These are phyloP conservation scores for Prosopocoilus inquinatus DNA, from an alignment of 2,888 invertebrate genomes.

Conservation along the genomic window DNA sequence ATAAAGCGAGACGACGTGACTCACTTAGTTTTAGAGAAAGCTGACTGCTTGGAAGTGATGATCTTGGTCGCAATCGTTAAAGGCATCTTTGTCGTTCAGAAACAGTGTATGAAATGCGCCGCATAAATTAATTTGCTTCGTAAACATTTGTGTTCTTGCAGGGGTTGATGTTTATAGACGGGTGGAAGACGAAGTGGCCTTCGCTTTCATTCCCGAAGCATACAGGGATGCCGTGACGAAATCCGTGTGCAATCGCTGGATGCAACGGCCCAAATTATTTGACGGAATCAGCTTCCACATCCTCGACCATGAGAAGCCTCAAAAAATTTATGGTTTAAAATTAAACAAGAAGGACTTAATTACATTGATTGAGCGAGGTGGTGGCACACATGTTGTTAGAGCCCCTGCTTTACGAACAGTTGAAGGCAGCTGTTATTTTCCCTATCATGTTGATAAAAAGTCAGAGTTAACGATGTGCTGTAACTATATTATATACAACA, in stretches of 20 bases:
- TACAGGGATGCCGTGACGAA: slow-evolving; percentile 10
- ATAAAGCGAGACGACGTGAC: slow-evolving; percentile 29
- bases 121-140: neutral
- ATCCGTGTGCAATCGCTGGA: slow-evolving; percentile 34
- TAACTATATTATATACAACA: slow-evolving; percentile 39
- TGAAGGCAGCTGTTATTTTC: slow-evolving; percentile 17
- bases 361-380: slow-evolving; percentile 34
- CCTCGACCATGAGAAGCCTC: slow-evolving; percentile 23
- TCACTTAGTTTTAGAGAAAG: slow-evolving; percentile 36
- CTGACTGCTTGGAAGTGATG: slow-evolving; percentile 27
- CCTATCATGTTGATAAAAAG: slow-evolving; percentile 21
- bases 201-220: slow-evolving; percentile 10
- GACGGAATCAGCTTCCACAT: slow-evolving; percentile 40
- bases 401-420: slow-evolving; percentile 34
- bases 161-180: slow-evolving; percentile 31
- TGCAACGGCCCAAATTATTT: slow-evolving; percentile 40
- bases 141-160: slow-evolving; percentile 11
- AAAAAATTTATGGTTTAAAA: slow-evolving; percentile 27
- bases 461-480: slow-evolving; percentile 25
- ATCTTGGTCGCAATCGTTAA: slow-evolving; percentile 36
- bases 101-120: slow-evolving; percentile 27
- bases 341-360: slow-evolving; percentile 32
- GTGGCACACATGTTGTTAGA: slow-evolving; percentile 35
- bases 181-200: slow-evolving; percentile 6
- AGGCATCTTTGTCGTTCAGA: slow-evolving; percentile 35